Evolutionary conservation across 2,113 vertebrate genomes (phyloP), one percentile per base, ranked within the genome.

Genomic region (Hippoglossus stenolepis): DNA sequence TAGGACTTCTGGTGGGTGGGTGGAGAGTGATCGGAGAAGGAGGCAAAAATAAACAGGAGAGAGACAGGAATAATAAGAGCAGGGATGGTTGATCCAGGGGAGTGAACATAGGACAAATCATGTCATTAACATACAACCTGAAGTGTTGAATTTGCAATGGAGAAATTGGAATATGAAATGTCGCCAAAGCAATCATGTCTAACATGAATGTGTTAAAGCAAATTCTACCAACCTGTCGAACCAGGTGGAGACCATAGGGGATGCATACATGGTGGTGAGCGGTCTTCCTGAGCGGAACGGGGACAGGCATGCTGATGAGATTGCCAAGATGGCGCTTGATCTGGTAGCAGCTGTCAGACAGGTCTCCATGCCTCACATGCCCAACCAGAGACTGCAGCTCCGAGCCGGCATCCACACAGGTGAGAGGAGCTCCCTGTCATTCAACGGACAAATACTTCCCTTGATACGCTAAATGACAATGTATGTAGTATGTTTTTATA

Each of bases 241-340:
- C 47, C 63, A 96, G 96, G 96, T 97, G 80, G 97, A 96, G 88
- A 97, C 96, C 3, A 97, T 97, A 0, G 96, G 97, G 0, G 96
- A 96, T 2, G 96, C 96, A 0, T 97, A 97, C 91, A 97, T 97
- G 96, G 96, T 97, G 7, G 97, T 91, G 69, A 97, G 96, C 0
- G 96, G 96, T 10, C 90, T 97, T 31, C 96, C 97, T 0, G 96
- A 97, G 89, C 94, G 95, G 81, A 97, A 97, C 0, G 95, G 95
- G 14, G 90, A 90, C 13, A 93, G 75, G 28, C 97, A 96, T 0
- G 95, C 95, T 0, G 93, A 97, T 0, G 96, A 97, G 88, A 96
- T 97, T 0, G 96, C 96, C 40, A 96, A 96, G 61, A 97, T 96
- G 97, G 91, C 96, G 1, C 93, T 97, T 92, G 96, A 97, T 4